Conservation (phyloP, 2,797 vertebrate genomes). For the Sebastes diploproa region DNA sequence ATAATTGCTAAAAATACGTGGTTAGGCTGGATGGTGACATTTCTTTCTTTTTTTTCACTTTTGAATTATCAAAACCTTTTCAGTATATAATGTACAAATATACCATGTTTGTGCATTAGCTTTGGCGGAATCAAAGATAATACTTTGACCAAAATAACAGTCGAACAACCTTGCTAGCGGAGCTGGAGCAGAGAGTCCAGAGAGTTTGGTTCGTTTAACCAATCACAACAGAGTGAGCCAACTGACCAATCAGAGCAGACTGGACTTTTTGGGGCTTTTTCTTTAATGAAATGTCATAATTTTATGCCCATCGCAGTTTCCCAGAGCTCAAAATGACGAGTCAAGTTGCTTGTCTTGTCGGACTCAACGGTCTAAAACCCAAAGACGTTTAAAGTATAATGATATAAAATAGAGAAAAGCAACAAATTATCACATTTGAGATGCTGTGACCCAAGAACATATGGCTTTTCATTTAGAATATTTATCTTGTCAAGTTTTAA, state of each 20-base stretch:
- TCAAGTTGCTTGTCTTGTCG: not conserved
- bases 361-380: not conserved
- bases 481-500: no score
- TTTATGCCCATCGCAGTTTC: not conserved
- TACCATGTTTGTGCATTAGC: not conserved
- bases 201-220: no score
- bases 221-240: no score
- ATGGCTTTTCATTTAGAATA: not conserved
- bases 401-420: not conserved
- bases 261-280: no score
- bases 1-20: conserved; percentile 45
- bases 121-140: not conserved
- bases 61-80: not conserved
- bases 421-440: not conserved
- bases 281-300: no score
- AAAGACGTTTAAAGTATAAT: not conserved
- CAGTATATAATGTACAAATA: not conserved
- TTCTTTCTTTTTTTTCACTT: not conserved
- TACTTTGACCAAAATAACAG: not conserved
- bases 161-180: not conserved
- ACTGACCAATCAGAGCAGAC: no score
- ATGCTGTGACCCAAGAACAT: not conserved
- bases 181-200: no score
- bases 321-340: not conserved
- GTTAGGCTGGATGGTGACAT: not conserved